Percentiles rank a stretch among this genome's conserved stretches.
Conservation (phyloP, 1,140 invertebrate species). For the Drosophila dunni region DNA sequence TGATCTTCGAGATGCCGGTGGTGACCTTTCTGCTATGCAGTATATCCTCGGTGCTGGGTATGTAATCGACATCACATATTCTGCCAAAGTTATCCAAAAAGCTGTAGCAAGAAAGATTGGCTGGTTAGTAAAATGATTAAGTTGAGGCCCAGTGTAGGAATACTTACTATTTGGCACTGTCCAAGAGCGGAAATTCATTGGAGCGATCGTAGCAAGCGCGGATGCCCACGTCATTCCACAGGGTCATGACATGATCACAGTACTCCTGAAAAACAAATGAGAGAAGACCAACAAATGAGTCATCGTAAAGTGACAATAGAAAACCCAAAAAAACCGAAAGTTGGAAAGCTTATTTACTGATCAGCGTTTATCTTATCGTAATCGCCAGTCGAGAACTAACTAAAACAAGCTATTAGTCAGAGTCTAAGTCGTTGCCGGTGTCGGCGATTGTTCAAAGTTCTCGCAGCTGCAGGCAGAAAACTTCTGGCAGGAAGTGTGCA, state of each 20-base stretch:
- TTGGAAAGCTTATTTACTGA: constrained; percentile 21
- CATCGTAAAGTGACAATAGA: constrained; percentile 17
- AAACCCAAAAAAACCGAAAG: constrained; percentile 16
- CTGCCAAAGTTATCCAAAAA: constrained; percentile 88
- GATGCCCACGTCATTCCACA: constrained; percentile 89
- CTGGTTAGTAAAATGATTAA: constrained; percentile 6
- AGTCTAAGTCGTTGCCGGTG: constrained; percentile 18
- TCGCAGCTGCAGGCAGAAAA: constrained; percentile 20
- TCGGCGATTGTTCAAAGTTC: constrained; percentile 32
- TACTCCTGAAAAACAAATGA: constrained; percentile 86
- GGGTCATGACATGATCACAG: constrained; percentile 87
- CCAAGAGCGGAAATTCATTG: constrained; percentile 92
- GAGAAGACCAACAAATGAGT: constrained; percentile 10
- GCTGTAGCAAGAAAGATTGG: constrained; percentile 83
- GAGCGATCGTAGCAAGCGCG: constrained; percentile 89
- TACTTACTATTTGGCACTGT: constrained; percentile 92
- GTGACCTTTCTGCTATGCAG: constrained; percentile 89
- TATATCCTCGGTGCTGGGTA: constrained; percentile 89
- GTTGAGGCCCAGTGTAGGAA: neutral
- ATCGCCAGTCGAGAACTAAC: constrained; percentile 9
- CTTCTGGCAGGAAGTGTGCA: constrained; percentile 54
- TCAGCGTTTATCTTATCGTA: constrained; percentile 63
- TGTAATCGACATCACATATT: constrained; percentile 87
- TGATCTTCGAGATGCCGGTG: constrained; percentile 90
- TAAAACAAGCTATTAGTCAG: constrained; percentile 17